Percentiles rank a stretch among this genome's conserved stretches.
phyloP scores from a whole-genome alignment of 2,888 invertebrate species.

The Philereme transversata region DNA sequence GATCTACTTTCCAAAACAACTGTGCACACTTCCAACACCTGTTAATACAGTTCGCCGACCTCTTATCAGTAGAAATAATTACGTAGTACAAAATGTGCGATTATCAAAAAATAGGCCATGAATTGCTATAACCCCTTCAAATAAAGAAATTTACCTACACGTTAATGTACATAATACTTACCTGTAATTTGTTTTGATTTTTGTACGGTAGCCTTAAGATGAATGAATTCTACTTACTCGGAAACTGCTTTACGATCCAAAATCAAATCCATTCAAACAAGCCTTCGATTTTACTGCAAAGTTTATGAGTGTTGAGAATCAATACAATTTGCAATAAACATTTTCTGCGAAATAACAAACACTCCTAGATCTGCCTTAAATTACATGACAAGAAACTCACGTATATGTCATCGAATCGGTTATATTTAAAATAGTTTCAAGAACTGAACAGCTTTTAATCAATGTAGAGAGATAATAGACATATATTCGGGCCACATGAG shows the following conservation, averaged over 20 bases:
- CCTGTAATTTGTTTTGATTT: neutral
- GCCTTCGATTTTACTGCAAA: constrained; percentile 18
- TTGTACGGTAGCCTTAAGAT: no score
- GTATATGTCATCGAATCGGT: constrained; percentile 12
- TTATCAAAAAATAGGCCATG: constrained; percentile 8
- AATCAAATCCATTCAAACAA: constrained; percentile 6
- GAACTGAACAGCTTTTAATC: constrained; percentile 7
- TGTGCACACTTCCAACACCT: constrained; percentile 19
- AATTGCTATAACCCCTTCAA: neutral
- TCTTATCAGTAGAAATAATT: constrained; percentile 25
- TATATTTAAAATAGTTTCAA: constrained; percentile 12
- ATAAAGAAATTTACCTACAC: neutral
- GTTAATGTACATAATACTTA: neutral
- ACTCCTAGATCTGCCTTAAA: constrained; percentile 5
- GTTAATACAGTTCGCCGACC: constrained; percentile 24
- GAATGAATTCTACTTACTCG: neutral
- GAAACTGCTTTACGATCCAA: constrained; percentile 2
- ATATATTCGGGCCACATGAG: no score
- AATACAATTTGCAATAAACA: constrained; percentile 10
- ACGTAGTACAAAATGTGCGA: constrained; percentile 15
- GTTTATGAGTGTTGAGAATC: constrained; percentile 8
- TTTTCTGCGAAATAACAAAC: constrained; percentile 18
- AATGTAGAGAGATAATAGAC: neutral
- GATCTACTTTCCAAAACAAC: constrained; percentile 15
- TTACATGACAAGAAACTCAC: constrained; percentile 11